A percentile compares a stretch with the other conserved stretches of the same genome.
phyloP scores from a whole-genome alignment of 2,888 invertebrate genomes.

The Salticus scenicus region DNA sequence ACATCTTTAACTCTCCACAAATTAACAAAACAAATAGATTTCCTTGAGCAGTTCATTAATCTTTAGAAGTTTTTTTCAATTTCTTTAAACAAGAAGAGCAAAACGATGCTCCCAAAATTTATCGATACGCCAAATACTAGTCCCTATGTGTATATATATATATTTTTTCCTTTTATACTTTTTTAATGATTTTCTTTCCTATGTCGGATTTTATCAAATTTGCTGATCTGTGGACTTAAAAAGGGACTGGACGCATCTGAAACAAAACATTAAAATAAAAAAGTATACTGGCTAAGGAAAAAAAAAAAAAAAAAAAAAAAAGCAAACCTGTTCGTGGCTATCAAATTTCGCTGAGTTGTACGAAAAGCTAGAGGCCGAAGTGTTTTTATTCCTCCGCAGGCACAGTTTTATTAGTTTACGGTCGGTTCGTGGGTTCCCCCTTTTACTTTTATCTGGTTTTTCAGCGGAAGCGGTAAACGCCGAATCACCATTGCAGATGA shows the following conservation, averaged over 20 bases:
- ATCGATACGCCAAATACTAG: too few species aligned
- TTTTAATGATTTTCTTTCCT: neutral
- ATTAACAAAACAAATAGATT: too few species aligned
- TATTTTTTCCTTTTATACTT: neutral
- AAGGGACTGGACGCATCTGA: slow-evolving; percentile 1
- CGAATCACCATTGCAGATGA: slow-evolving; percentile 17
- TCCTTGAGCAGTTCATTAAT: too few species aligned
- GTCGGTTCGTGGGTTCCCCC: neutral
- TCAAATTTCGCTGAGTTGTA: slow-evolving; percentile 62
- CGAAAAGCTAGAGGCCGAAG: slow-evolving; percentile 49
- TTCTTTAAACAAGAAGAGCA: too few species aligned
- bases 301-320: slow-evolving; percentile 15
- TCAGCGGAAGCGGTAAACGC: neutral
- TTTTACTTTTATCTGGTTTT: too few species aligned
- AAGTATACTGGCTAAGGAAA: neutral
- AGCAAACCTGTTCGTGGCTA: slow-evolving; percentile 53
- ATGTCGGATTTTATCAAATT: slow-evolving; percentile 6
- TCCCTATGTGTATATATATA: too few species aligned
- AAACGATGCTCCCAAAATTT: too few species aligned
- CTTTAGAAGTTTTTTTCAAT: too few species aligned
- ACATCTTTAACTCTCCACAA: too few species aligned
- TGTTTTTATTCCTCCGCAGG: slow-evolving; percentile 56
- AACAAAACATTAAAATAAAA: slow-evolving; percentile 13
- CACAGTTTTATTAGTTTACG: slow-evolving; percentile 59
- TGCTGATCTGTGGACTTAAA: slow-evolving; percentile 30